Base-by-base conservation (phyloP, 2,113 vertebrate species). In the Pterocles orientalis region DNA sequence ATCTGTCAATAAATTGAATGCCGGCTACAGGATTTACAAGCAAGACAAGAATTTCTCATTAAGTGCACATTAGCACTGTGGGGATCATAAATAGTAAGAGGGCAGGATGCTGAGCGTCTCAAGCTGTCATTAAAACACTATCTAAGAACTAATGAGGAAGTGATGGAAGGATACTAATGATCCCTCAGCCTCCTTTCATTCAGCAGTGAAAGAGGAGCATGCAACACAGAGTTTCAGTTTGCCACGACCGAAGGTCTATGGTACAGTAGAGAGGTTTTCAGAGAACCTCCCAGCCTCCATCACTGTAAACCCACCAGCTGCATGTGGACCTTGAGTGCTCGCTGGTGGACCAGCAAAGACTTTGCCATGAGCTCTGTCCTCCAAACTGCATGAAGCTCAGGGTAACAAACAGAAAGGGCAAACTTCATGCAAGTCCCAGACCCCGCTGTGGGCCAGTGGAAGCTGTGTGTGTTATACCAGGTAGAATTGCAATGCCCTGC, bases 1-100 rank as follows among this genome's bases (percentile, higher is more conserved):
- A 98, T 98, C 98, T 98, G 98, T 98, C 98, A 98, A 98, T 98
- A 98, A 98, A 98, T 98, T 98, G 98, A 98, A 98, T 98, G 97
- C 97, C 34, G 93, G 98, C 98, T 98, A 98, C 97, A 98, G 98
- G 98, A 98, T 98, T 98, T 98, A 98, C 98, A 98, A 98, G 97
- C 98, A 98, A 98, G 98, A 98, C 98, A 98, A 98, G 98, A 98
- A 98, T 98, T 98, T 98, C 98, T 98, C 98, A 98, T 98, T 98
- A 98, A 98, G 98, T 98, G 98, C 98, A 98, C 98, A 98, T 98
- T 98, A 98, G 98, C 98, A 98, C 97, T 97, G 98, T 98, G 97
- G 97, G 98, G 98, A 98, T 98, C 98, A 98, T 98, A 98, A 98
- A 98, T 98, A 98, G 98, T 95, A 97, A 98, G 97, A 96, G 98